Evolutionary conservation across 2,888 invertebrate genomes (phyloP).

Genomic region (Hydraecia micacea): DNA sequence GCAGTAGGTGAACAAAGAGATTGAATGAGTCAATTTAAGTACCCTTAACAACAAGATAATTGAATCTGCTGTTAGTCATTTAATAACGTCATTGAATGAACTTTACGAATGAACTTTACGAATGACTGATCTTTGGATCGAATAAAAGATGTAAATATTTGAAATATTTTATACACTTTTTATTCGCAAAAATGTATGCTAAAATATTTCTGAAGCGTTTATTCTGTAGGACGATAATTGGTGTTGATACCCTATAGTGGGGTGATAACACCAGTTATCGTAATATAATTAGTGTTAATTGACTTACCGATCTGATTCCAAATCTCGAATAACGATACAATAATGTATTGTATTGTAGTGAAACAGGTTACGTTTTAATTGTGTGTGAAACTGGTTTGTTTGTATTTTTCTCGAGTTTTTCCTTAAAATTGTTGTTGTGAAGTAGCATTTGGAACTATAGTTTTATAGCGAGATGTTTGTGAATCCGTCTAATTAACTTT

Average conservation of each 20-base stretch:
- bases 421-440: constrained; percentile 21
- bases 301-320: constrained; percentile 49
- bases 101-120: constrained; percentile 48
- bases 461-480: constrained; percentile 15
- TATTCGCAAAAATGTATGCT: constrained; percentile 35
- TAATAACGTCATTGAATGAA: constrained; percentile 44
- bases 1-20: constrained; percentile 53
- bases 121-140: constrained; percentile 47
- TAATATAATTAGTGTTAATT: constrained; percentile 52
- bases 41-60: constrained; percentile 49
- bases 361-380: constrained; percentile 21
- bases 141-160: constrained; percentile 11
- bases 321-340: constrained; percentile 42
- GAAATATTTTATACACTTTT: constrained; percentile 43
- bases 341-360: constrained; percentile 36
- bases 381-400: constrained; percentile 21
- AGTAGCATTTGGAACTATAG: constrained; percentile 23
- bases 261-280: constrained; percentile 33
- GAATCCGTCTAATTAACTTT: constrained; percentile 24
- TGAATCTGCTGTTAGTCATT: constrained; percentile 44
- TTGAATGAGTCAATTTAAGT: constrained; percentile 57
- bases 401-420: constrained; percentile 41
- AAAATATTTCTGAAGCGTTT: constrained; percentile 38
- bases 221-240: constrained; percentile 41
- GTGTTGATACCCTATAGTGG: constrained; percentile 13